Conservation (phyloP, 2,888 invertebrate genomes). For the Priocnemis perturbator region DNA sequence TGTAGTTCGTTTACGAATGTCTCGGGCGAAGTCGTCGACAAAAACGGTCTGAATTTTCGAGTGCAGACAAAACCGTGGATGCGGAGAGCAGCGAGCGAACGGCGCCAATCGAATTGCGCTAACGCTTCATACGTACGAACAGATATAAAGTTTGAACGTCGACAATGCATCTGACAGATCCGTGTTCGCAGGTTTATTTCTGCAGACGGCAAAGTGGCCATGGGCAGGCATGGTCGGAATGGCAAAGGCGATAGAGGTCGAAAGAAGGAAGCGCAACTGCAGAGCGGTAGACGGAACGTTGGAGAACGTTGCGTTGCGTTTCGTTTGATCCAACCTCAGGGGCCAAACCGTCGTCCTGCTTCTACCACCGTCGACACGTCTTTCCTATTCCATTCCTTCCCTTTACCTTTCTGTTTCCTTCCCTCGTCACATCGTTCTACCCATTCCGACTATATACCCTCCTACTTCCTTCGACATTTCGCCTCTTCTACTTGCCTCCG, state of each 20-base stretch:
- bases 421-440: slow-evolving; percentile 22
- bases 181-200: no score
- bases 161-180: no score
- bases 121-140: no score
- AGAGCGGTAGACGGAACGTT: slow-evolving; percentile 38
- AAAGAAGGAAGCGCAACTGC: slow-evolving; percentile 28
- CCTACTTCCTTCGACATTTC: neutral
- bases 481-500: neutral
- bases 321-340: slow-evolving; percentile 46
- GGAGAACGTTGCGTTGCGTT: slow-evolving; percentile 38
- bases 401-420: slow-evolving; percentile 11
- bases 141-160: no score
- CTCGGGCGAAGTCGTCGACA: no score
- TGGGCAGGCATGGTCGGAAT: no score
- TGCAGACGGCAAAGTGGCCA: no score
- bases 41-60: no score
- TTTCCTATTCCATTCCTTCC: slow-evolving; percentile 21
- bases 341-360: slow-evolving; percentile 40
- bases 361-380: slow-evolving; percentile 28
- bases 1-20: no score
- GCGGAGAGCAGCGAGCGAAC: no score
- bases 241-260: slow-evolving; percentile 6
- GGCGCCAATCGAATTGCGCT: no score
- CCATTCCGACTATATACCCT: neutral
- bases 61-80: no score